Evolutionary conservation across 2,888 invertebrate species (phyloP).

Genomic region (Neoascia interrupta): DNA sequence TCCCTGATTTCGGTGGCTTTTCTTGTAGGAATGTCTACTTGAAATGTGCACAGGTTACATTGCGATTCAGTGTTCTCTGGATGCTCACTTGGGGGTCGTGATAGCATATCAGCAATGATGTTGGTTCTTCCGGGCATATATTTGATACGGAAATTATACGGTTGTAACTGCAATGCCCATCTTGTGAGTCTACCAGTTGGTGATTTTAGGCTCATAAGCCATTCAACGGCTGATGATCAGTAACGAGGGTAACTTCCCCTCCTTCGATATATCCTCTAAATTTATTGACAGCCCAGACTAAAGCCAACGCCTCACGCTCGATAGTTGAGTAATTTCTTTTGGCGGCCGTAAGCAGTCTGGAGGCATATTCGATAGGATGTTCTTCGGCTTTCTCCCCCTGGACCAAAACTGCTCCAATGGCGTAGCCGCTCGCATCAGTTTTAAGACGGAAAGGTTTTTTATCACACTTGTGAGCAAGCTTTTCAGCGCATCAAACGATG

Average conservation of each 20-base stretch:
- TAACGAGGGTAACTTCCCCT: constrained; percentile 5
- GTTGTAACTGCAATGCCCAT: constrained; percentile 77
- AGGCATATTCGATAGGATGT: constrained; percentile 72
- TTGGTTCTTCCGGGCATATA: constrained; percentile 77
- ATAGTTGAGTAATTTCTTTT: constrained; percentile 77
- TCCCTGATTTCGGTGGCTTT: constrained; percentile 51
- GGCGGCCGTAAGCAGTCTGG: constrained; percentile 70
- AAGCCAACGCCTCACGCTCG: constrained; percentile 77
- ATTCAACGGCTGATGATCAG: constrained; percentile 40
- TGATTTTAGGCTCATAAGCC: constrained; percentile 74
- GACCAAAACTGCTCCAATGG: constrained; percentile 63
- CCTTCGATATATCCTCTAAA: constrained; percentile 41
- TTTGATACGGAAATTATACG: constrained; percentile 75
- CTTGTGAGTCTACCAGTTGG: constrained; percentile 77
- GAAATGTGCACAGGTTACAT: constrained; percentile 18
- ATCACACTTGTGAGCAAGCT: neutral
- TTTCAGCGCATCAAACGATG: constrained; percentile 23
- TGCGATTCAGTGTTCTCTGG: neutral
- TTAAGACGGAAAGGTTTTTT: constrained; percentile 71
- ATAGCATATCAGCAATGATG: constrained; percentile 67
- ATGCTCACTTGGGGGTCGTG: constrained; percentile 42
- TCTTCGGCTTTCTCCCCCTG: constrained; percentile 69
- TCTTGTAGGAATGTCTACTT: constrained; percentile 56
- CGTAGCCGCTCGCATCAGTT: constrained; percentile 73
- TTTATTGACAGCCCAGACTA: constrained; percentile 62